Conservation (phyloP, 2,888 invertebrate genomes). For the Geophilus truncorum region DNA sequence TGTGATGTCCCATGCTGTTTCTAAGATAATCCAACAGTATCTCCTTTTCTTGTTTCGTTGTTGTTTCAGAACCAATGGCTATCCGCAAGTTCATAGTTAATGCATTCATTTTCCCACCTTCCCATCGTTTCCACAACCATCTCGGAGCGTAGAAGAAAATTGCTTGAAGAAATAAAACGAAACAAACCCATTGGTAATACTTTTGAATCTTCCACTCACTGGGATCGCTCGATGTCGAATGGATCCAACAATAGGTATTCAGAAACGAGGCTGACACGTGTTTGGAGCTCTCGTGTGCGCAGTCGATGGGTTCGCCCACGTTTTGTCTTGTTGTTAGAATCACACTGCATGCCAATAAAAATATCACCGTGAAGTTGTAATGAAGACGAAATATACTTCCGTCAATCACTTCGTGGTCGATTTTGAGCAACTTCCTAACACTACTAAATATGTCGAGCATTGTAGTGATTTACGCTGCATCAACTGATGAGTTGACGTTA, state of each 20-base stretch:
- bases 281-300: slow-evolving; percentile 59
- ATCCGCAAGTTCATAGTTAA: slow-evolving; percentile 75
- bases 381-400: slow-evolving; percentile 83
- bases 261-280: slow-evolving; percentile 66
- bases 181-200: slow-evolving; percentile 93
- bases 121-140: slow-evolving; percentile 59
- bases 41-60: slow-evolving; percentile 72
- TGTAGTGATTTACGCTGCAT: too few relatives aligned
- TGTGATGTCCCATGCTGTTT: slow-evolving; percentile 75
- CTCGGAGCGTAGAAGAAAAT: slow-evolving; percentile 68
- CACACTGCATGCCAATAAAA: slow-evolving; percentile 76
- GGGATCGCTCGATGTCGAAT: slow-evolving; percentile 88
- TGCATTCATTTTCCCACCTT: slow-evolving; percentile 73
- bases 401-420: slow-evolving; percentile 79
- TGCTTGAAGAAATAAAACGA: slow-evolving; percentile 87
- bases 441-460: slow-evolving; percentile 86
- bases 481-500: too few relatives aligned
- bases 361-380: slow-evolving; percentile 79
- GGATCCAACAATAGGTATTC: slow-evolving; percentile 91
- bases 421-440: slow-evolving; percentile 75
- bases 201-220: slow-evolving; percentile 73
- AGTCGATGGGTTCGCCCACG: slow-evolving; percentile 86
- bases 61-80: slow-evolving; percentile 67
- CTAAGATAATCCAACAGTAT: slow-evolving; percentile 73
- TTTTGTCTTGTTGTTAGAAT: slow-evolving; percentile 86